Evolutionary conservation across 2,888 invertebrate genomes (phyloP).

Genomic region (Tiliacea citrago): DNA sequence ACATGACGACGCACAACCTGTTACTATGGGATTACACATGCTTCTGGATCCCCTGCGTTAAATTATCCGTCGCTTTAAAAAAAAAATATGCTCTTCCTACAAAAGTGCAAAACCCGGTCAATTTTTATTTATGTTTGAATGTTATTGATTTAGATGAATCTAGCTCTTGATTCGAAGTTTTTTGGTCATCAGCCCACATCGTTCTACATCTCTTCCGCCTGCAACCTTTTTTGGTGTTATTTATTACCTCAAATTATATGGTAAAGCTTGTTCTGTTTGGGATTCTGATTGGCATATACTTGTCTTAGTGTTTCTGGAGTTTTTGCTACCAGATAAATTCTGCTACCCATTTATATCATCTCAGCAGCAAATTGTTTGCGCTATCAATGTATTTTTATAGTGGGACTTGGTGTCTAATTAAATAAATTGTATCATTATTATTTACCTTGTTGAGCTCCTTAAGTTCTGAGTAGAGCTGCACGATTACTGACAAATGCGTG

Average conservation of each 20-base stretch:
- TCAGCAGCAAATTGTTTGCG: neutral
- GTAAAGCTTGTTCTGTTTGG: neutral
- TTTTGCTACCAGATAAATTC: neutral
- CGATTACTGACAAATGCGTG: too few relatives aligned
- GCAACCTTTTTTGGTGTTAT: constrained; percentile 15
- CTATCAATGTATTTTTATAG: neutral
- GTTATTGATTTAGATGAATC: neutral
- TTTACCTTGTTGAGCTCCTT: too few relatives aligned
- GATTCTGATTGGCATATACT: neutral
- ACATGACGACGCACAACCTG: too few relatives aligned
- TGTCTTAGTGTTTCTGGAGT: neutral
- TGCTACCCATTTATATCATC: neutral
- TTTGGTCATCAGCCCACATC: constrained; percentile 14
- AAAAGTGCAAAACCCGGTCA: too few relatives aligned
- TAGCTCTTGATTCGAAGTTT: constrained; percentile 3
- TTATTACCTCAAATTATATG: constrained; percentile 49
- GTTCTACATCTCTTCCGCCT: neutral
- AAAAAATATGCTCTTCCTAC: too few relatives aligned
- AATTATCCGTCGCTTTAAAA: too few relatives aligned
- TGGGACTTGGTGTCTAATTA: neutral
- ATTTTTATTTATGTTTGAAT: neutral
- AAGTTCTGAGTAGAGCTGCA: too few relatives aligned
- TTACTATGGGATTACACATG: too few relatives aligned
- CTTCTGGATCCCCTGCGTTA: too few relatives aligned
- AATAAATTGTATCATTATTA: neutral